Base-by-base conservation (phyloP, 53 echinoderm and acorn worm species). In the Arbacia lixula region DNA sequence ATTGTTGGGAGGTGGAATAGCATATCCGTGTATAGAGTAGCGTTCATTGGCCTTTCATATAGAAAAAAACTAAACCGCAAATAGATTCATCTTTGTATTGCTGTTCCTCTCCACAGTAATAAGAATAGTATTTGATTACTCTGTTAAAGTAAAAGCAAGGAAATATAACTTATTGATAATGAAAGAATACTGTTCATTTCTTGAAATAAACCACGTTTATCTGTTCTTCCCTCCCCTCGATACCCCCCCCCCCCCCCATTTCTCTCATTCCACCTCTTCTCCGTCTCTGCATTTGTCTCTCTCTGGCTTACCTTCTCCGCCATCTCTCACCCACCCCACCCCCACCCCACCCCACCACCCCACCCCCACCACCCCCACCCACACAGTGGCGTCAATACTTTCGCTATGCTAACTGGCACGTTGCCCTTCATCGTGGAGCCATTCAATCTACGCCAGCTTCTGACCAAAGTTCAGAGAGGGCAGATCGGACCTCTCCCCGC, bases 351-450 rank as follows among this genome's bases (percentile, higher is more conserved):
- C 26, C 12, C 40, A 20, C 36, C 16, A 16, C 20, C 8, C 60
- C 2, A n/a, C 8, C 27, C 43, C 62, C 9, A 16, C 41, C 21
- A 12, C 12, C 40, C 36, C 36, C 16, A 16, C 20, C 8, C 60
- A 2, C 30, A 12, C 90, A 99, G 99, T 49, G 99, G 99, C 57
- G 91, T 99, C 22, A 99, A 99, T 71, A 92, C 94, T 26, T 99
- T 90, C 54, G 99, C 94, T 3, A 91, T 99, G 83, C 57, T 99
- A 87, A 92, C 99, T 8, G 99, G 94, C 0, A 90, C 88, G 0
- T 53, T 99, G 3, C 99, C 99, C 8, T 99, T 99, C 75, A 86
- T 90, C 6, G 91, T 98, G 28, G 99, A 98, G 73, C 99, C 99
- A 0, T 98, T 94, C 74, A 98, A 94, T 35, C 90, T 98, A 36